Percentiles rank a stretch among this genome's conserved stretches.
Evolutionary conservation across 2,113 vertebrate species (phyloP).

Genomic region (Tetraodon nigroviridis): DNA sequence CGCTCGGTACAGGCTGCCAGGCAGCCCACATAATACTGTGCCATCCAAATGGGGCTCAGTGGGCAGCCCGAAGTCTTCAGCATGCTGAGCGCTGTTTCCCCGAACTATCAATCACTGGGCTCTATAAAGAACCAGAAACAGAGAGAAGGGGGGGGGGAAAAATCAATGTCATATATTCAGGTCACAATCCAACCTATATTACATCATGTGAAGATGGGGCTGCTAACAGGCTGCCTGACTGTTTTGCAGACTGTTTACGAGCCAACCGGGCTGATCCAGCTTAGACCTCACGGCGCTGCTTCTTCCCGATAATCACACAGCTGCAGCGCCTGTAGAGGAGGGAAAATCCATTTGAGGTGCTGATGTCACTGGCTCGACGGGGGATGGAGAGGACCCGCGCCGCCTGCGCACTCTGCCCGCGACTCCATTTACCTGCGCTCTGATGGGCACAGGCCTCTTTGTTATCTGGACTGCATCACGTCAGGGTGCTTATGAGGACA

Average conservation of each 20-base stretch:
- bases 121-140: constrained; percentile 9
- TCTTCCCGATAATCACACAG: constrained; percentile 37
- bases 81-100: constrained; percentile 39
- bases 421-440: constrained; percentile 7
- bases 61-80: constrained; percentile 40
- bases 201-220: constrained; percentile 22
- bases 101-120: constrained; percentile 40
- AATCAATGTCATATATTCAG: constrained; percentile 3
- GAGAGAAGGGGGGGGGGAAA: background rate
- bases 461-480: constrained; percentile 53
- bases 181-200: constrained; percentile 24
- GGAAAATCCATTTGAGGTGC: constrained; percentile 30
- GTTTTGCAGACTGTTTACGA: constrained; percentile 24
- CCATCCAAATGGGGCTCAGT: constrained; percentile 50
- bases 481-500: constrained; percentile 49
- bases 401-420: background rate
- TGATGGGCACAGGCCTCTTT: constrained; percentile 13
- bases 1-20: constrained; percentile 54
- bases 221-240: constrained; percentile 31
- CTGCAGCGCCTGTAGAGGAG: constrained; percentile 43
- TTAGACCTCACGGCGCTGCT: constrained; percentile 36
- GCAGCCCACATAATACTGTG: constrained; percentile 38
- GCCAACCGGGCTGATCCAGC: constrained; percentile 46
- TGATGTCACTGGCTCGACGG: constrained; percentile 24
- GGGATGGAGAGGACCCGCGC: constrained; percentile 16